These are phyloP conservation scores for Tanypteryx hageni DNA, from an alignment of 2,888 invertebrate genomes.

Conservation along the genomic window DNA sequence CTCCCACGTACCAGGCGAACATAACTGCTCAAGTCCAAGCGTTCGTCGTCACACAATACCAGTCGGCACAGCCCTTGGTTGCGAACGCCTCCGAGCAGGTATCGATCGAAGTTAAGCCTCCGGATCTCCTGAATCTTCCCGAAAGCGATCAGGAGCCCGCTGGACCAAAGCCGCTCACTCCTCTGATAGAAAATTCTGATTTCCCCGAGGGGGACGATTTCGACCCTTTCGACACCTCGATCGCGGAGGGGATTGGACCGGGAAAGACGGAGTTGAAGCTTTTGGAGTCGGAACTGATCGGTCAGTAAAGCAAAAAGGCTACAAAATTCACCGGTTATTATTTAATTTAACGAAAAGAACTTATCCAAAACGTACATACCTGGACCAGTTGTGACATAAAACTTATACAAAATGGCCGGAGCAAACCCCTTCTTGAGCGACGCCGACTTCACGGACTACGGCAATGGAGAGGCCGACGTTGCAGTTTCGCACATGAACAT, in stretches of 20 bases:
- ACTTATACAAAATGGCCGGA: conserved; percentile 68
- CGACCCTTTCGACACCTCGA: conserved; percentile 92
- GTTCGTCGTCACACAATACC: conserved; percentile 14
- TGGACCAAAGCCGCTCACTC: conserved; percentile 74
- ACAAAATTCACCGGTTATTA: too few relatives aligned
- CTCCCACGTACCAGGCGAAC: conserved; percentile 63
- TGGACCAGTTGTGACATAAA: background rate
- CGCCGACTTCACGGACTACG: conserved; percentile 53
- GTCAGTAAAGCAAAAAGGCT: conserved; percentile 68
- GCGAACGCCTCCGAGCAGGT: background rate
- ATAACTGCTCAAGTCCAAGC: conserved; percentile 53
- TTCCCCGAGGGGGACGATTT: conserved; percentile 75
- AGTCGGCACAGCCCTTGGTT: conserved; percentile 64
- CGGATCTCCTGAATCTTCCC: conserved; percentile 71
- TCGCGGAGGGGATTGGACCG: conserved; percentile 84
- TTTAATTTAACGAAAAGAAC: too few relatives aligned
- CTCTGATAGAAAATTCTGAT: conserved; percentile 70
- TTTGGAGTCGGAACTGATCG: conserved; percentile 85
- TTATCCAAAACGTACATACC: too few relatives aligned
- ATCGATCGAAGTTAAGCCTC: conserved; percentile 19
- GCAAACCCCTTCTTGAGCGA: conserved; percentile 85
- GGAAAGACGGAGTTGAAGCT: conserved; percentile 87
- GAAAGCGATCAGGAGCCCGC: conserved; percentile 71
- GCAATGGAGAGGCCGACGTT: conserved; percentile 39
- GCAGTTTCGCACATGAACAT: conserved; percentile 28